These are phyloP conservation scores for Idaea dimidiata DNA, from an alignment of 2,888 invertebrate species.

Conservation along the genomic window DNA sequence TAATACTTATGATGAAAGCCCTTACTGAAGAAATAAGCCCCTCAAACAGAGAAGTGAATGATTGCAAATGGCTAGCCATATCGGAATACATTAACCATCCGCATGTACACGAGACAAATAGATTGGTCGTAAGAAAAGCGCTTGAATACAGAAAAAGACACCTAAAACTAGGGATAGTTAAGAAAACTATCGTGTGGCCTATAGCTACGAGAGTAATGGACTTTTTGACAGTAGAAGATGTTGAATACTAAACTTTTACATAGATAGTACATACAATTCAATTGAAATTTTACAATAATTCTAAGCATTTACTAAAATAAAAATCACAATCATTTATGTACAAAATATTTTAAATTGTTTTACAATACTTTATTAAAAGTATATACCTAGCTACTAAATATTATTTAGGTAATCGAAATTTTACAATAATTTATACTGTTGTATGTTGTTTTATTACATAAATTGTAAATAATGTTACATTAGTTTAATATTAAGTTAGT, in stretches of 20 bases:
- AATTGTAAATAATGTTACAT: background rate
- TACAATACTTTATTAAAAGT: too few relatives aligned
- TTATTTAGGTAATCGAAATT: background rate
- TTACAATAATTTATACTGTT: constrained; percentile 14
- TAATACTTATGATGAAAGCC: constrained; percentile 87
- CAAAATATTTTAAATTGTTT: too few relatives aligned
- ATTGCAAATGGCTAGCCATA: constrained; percentile 90
- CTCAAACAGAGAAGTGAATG: constrained; percentile 88
- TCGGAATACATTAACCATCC: constrained; percentile 86
- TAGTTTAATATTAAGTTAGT: constrained; percentile 4
- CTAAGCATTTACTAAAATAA: background rate
- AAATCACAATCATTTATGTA: background rate
- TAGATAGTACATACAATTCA: background rate
- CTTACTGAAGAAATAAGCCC: constrained; percentile 81
- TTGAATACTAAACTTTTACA: constrained; percentile 26
- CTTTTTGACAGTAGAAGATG: constrained; percentile 51
- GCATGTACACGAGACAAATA: constrained; percentile 86
- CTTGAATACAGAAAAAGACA: constrained; percentile 82
- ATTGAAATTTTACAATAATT: background rate
- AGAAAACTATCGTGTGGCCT: constrained; percentile 68
- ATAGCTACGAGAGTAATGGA: constrained; percentile 56
- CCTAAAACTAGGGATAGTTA: constrained; percentile 80
- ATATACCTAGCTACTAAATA: background rate
- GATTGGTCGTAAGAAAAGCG: constrained; percentile 83
- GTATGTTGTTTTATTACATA: constrained; percentile 10